A percentile compares a stretch with the other conserved stretches of the same genome.
These are phyloP conservation scores for Zhengitettix transpicula DNA, from an alignment of 2,888 invertebrate species.

Conservation along the genomic window DNA sequence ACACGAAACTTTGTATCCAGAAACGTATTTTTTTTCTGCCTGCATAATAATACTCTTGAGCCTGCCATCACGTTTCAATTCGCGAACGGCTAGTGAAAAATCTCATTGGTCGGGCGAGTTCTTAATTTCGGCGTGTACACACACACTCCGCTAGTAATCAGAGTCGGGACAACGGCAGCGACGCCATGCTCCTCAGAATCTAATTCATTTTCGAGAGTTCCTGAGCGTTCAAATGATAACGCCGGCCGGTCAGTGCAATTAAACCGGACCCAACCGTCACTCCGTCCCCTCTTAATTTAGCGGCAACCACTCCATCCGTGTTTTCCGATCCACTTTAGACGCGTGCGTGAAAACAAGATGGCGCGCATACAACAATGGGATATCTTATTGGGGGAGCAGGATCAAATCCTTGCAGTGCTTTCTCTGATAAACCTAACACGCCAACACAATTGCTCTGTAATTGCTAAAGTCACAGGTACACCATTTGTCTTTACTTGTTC, in stretches of 20 bases:
- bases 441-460: not conserved
- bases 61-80: no score
- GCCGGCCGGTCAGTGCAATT: not conserved
- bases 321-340: slow-evolving; percentile 1
- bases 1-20: no score
- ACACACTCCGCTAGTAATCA: not conserved
- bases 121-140: no score
- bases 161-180: not conserved
- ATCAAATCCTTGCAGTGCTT: not conserved
- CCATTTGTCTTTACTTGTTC: not conserved
- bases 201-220: not conserved
- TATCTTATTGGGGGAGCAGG: not conserved
- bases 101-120: no score
- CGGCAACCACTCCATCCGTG: not conserved
- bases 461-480: not conserved
- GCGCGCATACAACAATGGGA: not conserved
- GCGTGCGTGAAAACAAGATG: slow-evolving; percentile 1
- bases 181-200: not conserved
- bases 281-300: not conserved
- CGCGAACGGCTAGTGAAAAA: no score
- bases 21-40: no score
- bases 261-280: not conserved
- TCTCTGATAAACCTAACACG: not conserved
- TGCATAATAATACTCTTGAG: no score
- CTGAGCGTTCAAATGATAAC: not conserved